phyloP scores from a whole-genome alignment of 2,113 vertebrate species.

The Ornithorhynchus anatinus region DNA sequence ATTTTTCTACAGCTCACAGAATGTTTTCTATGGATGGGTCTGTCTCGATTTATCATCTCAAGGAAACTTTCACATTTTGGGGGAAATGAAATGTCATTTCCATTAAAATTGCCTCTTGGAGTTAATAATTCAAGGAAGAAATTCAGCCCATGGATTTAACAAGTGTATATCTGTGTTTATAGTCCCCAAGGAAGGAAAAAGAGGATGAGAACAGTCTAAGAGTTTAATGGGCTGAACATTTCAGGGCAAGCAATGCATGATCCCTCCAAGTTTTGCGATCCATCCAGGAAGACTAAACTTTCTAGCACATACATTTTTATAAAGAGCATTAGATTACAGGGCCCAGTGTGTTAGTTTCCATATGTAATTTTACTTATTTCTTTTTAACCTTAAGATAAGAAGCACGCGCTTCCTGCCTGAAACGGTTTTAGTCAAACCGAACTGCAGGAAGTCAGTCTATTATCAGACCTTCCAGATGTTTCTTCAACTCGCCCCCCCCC shows the following conservation, averaged over 20 bases:
- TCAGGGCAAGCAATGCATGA: not conserved
- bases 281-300: not conserved
- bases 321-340: not conserved
- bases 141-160: not conserved
- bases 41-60: not conserved
- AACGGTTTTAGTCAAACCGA: slow-evolving; percentile 21
- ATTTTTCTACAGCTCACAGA: not conserved
- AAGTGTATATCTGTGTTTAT: not conserved
- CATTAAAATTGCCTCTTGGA: not conserved
- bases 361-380: slow-evolving; percentile 29
- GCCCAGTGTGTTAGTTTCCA: slow-evolving; percentile 3
- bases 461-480: slow-evolving; percentile 63
- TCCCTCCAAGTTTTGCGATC: not conserved
- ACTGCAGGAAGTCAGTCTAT: slow-evolving; percentile 65
- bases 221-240: not conserved
- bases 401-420: slow-evolving; percentile 57
- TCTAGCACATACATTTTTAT: not conserved
- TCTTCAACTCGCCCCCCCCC: slow-evolving; percentile 45
- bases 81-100: slow-evolving; percentile 6
- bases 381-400: slow-evolving; percentile 30
- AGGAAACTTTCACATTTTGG: not conserved
- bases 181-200: not conserved
- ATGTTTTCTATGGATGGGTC: not conserved
- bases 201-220: not conserved
- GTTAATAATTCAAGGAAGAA: not conserved